Evolutionary conservation across 2,113 vertebrate genomes (phyloP).

Genomic region (Eulemur rufifrons): DNA sequence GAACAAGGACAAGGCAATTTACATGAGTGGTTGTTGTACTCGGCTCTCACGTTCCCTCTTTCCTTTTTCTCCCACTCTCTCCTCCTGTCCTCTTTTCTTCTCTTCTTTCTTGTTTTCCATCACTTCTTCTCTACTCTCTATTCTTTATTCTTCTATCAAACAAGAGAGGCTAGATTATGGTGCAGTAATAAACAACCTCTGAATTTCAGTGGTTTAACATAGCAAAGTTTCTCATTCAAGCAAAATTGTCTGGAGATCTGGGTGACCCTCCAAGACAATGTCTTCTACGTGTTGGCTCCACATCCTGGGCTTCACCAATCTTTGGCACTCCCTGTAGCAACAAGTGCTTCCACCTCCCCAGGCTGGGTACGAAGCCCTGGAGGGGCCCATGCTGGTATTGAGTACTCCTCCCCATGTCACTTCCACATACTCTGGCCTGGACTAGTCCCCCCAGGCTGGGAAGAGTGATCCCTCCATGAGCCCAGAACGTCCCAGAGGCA

Average conservation of each 20-base stretch:
- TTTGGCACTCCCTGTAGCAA: neutral
- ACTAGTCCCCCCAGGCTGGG: neutral
- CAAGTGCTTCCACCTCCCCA: neutral
- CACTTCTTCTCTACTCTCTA: neutral
- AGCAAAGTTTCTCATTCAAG: neutral
- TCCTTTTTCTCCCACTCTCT: neutral
- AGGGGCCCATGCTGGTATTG: neutral
- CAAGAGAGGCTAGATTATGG: neutral
- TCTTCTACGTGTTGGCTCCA: neutral
- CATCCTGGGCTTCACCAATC: neutral
- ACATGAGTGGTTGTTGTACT: neutral
- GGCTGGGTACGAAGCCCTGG: neutral
- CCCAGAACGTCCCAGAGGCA: neutral
- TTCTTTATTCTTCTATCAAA: neutral
- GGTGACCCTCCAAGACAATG: neutral
- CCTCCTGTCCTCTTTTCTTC: neutral
- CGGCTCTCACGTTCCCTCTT: neutral
- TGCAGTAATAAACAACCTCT: neutral
- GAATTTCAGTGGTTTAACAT: neutral
- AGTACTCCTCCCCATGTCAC: rapidly evolving
- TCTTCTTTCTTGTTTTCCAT: neutral
- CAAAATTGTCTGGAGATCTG: neutral
- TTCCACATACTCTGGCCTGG: neutral
- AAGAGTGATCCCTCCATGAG: neutral
- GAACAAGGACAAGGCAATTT: neutral